A percentile compares a stretch with the other conserved stretches of the same genome.
Evolutionary conservation across 2,113 vertebrate genomes (phyloP).

Genomic region (Eudyptes chrysolophus): DNA sequence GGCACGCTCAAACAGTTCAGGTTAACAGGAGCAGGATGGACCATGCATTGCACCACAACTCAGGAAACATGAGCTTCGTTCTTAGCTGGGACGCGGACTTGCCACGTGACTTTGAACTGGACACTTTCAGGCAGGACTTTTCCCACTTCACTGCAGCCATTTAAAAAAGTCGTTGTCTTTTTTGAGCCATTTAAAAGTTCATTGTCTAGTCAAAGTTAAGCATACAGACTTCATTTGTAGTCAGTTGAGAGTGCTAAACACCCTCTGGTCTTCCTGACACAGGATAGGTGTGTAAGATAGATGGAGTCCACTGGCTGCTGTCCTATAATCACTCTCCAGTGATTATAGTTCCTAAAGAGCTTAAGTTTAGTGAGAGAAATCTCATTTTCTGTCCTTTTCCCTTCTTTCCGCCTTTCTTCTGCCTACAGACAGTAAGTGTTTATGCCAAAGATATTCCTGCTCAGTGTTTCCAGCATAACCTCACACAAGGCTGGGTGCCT

Average conservation of each 20-base stretch:
- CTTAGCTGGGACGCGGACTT: background rate
- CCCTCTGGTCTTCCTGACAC: background rate
- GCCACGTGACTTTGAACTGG: background rate
- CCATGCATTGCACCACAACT: background rate
- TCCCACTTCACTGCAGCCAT: background rate
- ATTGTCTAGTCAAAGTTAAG: background rate
- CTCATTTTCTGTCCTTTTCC: background rate
- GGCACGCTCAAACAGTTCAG: background rate
- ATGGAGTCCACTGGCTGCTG: background rate
- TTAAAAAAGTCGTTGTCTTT: background rate
- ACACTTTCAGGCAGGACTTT: background rate
- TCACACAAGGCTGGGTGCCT: background rate
- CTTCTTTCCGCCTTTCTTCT: background rate
- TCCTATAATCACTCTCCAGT: background rate
- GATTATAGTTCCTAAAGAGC: background rate
- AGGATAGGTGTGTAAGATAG: background rate
- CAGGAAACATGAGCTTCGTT: background rate
- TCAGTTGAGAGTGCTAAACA: background rate
- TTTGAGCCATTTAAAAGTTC: background rate
- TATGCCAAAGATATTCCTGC: background rate
- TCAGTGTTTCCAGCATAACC: background rate
- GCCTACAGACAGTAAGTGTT: background rate
- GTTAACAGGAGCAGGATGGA: background rate
- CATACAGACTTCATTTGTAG: background rate
- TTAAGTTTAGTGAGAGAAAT: background rate